phyloP scores from a whole-genome alignment of 2,113 vertebrate species.

The Bambusicola thoracicus region DNA sequence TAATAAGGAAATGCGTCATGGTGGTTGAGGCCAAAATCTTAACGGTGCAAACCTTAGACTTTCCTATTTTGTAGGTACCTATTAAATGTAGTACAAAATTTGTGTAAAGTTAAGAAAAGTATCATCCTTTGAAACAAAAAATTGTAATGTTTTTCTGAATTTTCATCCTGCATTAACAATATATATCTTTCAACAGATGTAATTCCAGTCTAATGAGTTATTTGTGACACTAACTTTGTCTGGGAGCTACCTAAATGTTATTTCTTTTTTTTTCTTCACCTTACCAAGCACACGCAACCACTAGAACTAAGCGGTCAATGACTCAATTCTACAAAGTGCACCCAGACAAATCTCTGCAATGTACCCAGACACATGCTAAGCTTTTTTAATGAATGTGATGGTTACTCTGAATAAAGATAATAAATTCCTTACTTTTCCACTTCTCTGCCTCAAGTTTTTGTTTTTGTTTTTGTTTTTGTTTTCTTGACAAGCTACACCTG shows the following conservation, averaged over 20 bases:
- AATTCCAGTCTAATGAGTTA: neutral
- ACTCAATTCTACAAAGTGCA: neutral
- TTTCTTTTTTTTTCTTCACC: accelerated
- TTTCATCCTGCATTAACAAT: neutral
- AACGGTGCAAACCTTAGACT: neutral
- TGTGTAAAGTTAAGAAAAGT: neutral
- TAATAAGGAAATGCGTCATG: neutral
- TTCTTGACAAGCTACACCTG: neutral
- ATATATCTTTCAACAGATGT: neutral
- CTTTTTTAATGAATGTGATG: neutral
- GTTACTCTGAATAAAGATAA: neutral
- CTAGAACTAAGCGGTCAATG: neutral
- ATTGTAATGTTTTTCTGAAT: neutral
- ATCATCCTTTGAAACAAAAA: neutral
- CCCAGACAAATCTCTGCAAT: neutral
- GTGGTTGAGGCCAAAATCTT: neutral
- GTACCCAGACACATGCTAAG: neutral
- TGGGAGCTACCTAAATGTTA: neutral
- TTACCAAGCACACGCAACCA: neutral
- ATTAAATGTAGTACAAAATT: neutral
- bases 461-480: neutral
- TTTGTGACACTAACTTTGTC: neutral
- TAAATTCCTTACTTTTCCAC: neutral
- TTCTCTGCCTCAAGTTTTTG: neutral
- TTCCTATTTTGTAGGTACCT: neutral